Conservation (phyloP, 53 echinoderm and acorn worm species). For the Astropecten irregularis region DNA sequence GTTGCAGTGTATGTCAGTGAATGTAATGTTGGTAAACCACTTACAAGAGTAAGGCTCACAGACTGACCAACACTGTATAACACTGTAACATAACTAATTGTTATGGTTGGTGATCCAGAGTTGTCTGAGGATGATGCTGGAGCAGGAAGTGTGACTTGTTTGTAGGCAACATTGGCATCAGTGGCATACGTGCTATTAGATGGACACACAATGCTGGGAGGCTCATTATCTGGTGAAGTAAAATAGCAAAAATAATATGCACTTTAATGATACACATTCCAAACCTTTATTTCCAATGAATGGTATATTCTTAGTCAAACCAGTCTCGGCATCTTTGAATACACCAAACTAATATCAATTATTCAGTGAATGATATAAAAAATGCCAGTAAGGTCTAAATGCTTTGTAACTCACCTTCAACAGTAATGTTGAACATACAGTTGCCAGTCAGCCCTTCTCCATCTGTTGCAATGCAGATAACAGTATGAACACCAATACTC, state of each 20-base stretch:
- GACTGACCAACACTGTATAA: neutral
- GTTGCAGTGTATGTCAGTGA: neutral
- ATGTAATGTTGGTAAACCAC: neutral
- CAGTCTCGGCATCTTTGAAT: neutral
- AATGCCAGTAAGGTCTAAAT: neutral
- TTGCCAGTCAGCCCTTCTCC: too few relatives aligned
- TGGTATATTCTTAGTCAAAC: neutral
- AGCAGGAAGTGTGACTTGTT: neutral
- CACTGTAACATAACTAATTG: neutral
- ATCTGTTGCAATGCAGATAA: neutral
- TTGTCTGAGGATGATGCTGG: neutral
- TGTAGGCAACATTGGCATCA: neutral
- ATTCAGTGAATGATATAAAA: neutral
- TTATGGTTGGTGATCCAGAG: neutral
- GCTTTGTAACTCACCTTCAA: constrained; percentile 3
- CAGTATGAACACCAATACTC: neutral
- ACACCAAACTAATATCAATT: neutral
- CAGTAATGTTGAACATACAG: neutral
- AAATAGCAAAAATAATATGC: too few relatives aligned
- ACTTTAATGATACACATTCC: too few relatives aligned
- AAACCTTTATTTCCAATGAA: neutral
- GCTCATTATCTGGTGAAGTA: neutral
- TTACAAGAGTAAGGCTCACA: neutral
- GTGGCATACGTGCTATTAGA: neutral
- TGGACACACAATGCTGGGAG: neutral